phyloP scores from a whole-genome alignment of 1,140 invertebrate genomes.

The Tribolium castaneum region DNA sequence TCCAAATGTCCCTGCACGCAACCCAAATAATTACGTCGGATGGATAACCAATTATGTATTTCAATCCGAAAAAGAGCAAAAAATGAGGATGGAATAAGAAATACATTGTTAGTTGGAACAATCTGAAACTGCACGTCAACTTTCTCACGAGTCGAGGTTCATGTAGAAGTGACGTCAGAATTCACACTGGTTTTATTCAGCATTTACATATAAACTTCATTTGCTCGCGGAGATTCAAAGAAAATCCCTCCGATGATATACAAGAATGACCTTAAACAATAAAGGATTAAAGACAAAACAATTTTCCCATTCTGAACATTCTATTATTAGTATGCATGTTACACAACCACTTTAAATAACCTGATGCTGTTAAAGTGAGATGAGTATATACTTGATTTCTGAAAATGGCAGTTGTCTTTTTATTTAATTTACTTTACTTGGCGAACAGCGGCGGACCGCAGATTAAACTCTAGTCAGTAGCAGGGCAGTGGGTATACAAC shows the following conservation, averaged over 20 bases:
- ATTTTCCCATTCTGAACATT: constrained; percentile 1
- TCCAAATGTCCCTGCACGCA: constrained; percentile 1
- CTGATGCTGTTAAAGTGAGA: constrained; percentile 34
- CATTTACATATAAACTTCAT: constrained; percentile 9
- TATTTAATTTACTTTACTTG: constrained; percentile 33
- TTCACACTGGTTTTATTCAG: background rate
- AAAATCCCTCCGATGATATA: background rate
- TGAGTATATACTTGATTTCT: constrained; percentile 38
- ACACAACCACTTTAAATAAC: constrained; percentile 39
- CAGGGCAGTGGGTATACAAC: background rate
- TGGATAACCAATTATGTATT: constrained; percentile 24
- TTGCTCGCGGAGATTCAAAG: background rate
- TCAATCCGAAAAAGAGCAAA: background rate
- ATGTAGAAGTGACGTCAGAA: constrained; percentile 27
- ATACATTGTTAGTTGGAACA: constrained; percentile 9
- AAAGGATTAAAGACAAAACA: constrained; percentile 11
- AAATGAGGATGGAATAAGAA: background rate
- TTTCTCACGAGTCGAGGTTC: constrained; percentile 22
- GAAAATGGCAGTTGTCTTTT: constrained; percentile 37
- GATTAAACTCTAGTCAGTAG: background rate
- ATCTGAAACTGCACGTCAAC: constrained; percentile 13
- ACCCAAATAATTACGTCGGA: background rate
- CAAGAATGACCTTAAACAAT: background rate
- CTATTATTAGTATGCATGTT: constrained; percentile 35
- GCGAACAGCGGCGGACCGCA: background rate